Percentiles rank a stretch among this genome's conserved stretches.
These are phyloP conservation scores for Myrmecobius fasciatus DNA, from an alignment of 2,113 vertebrate genomes.

Conservation along the genomic window DNA sequence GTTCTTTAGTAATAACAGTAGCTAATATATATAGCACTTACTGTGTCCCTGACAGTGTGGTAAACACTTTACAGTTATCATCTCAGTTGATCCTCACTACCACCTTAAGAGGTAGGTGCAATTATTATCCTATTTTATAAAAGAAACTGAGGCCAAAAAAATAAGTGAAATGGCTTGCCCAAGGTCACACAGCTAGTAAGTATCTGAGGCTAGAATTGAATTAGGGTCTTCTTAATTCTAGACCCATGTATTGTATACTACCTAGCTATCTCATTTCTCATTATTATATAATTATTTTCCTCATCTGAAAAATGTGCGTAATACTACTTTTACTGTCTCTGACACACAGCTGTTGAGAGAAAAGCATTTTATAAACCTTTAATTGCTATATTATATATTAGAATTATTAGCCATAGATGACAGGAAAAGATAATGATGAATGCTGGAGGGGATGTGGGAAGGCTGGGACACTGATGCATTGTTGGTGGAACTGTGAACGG, in stretches of 20 bases:
- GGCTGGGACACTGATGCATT: too few species aligned
- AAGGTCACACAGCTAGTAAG: neutral
- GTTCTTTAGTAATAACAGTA: neutral
- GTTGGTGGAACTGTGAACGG: too few species aligned
- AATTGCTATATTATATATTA: neutral
- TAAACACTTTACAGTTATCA: neutral
- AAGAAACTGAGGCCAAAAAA: neutral
- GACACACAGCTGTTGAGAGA: neutral
- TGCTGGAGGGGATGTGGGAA: too few species aligned
- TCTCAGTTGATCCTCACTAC: neutral
- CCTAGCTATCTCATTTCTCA: neutral
- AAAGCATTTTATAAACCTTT: neutral
- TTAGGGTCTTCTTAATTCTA: neutral
- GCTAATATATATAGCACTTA: neutral
- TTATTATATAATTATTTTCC: neutral
- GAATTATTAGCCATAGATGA: neutral
- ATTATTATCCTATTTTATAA: neutral
- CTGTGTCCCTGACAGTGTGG: neutral
- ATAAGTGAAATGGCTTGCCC: neutral
- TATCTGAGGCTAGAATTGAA: neutral
- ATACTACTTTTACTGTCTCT: neutral
- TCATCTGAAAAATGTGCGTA: neutral
- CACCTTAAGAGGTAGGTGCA: neutral
- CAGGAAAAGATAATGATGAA: too few species aligned
- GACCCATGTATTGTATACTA: neutral